These are phyloP conservation scores for Anodontia alba DNA, from an alignment of 2,888 invertebrate genomes.

Conservation along the genomic window DNA sequence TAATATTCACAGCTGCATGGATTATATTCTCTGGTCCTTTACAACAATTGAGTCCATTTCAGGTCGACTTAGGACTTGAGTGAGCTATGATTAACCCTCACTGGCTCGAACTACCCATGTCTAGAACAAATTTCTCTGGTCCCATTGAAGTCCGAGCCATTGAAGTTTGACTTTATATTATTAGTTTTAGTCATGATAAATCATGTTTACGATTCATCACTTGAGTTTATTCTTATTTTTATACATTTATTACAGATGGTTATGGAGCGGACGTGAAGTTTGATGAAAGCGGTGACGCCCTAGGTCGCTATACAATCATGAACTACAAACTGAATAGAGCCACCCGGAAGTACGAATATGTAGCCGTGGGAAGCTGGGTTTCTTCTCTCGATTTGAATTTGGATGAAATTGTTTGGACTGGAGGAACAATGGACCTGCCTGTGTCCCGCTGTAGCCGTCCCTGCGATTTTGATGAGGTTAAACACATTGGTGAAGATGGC, in stretches of 20 bases:
- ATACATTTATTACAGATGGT: conserved; percentile 87
- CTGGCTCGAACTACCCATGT: too few relatives aligned
- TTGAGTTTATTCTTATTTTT: too few relatives aligned
- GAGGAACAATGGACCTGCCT: conserved; percentile 82
- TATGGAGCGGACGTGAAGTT: conserved; percentile 89
- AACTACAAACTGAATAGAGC: conserved; percentile 84
- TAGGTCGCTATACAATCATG: conserved; percentile 86
- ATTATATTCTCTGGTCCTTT: too few relatives aligned
- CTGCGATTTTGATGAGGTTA: conserved; percentile 84
- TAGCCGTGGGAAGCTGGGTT: conserved; percentile 87
- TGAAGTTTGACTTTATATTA: too few relatives aligned
- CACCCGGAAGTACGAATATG: conserved; percentile 80
- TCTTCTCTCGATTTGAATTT: conserved; percentile 85
- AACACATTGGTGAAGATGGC: conserved; percentile 84
- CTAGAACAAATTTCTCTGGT: too few relatives aligned
- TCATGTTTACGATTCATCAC: too few relatives aligned
- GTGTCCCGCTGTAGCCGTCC: conserved; percentile 85
- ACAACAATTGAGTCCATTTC: too few relatives aligned
- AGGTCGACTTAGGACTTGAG: too few relatives aligned
- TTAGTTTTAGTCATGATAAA: too few relatives aligned
- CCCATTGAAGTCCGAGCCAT: too few relatives aligned
- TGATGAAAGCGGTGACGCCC: conserved; percentile 84
- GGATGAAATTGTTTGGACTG: conserved; percentile 84
- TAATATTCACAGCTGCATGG: too few relatives aligned
- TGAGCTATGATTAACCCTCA: too few relatives aligned